Evolutionary conservation across 2,888 invertebrate genomes (phyloP).

Genomic region (Coelogynopora nodosa): DNA sequence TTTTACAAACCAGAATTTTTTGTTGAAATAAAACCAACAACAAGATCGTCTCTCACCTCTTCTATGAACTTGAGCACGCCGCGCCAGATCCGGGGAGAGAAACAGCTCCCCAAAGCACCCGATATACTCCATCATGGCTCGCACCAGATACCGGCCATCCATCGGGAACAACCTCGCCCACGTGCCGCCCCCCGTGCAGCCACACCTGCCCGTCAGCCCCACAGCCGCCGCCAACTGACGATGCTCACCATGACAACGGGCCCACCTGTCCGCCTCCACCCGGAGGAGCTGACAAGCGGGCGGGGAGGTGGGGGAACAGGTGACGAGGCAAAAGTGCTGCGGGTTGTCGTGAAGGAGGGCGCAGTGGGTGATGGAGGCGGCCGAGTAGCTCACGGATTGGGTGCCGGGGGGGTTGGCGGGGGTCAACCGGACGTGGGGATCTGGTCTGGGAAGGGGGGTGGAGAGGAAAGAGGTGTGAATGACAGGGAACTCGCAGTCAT

Average conservation of each 20-base stretch:
- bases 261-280: background rate
- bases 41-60: too few relatives aligned
- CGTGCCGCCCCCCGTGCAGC: background rate
- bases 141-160: background rate
- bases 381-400: background rate
- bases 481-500: too few relatives aligned
- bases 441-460: too few relatives aligned
- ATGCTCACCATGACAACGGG: background rate
- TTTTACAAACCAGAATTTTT: too few relatives aligned
- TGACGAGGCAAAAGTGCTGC: background rate
- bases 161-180: background rate
- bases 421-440: background rate
- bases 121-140: background rate
- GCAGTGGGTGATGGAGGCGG: background rate
- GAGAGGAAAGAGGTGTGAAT: too few relatives aligned
- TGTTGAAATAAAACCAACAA: too few relatives aligned
- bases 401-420: background rate
- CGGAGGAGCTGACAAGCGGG: background rate
- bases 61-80: too few relatives aligned
- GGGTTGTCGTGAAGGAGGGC: background rate
- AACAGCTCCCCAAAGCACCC: background rate
- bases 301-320: background rate
- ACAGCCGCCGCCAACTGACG: background rate
- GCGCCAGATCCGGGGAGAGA: background rate
- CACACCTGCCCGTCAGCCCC: background rate